Evolutionary conservation across 2,888 invertebrate genomes (phyloP).

Genomic region (Scotopteryx bipunctaria): DNA sequence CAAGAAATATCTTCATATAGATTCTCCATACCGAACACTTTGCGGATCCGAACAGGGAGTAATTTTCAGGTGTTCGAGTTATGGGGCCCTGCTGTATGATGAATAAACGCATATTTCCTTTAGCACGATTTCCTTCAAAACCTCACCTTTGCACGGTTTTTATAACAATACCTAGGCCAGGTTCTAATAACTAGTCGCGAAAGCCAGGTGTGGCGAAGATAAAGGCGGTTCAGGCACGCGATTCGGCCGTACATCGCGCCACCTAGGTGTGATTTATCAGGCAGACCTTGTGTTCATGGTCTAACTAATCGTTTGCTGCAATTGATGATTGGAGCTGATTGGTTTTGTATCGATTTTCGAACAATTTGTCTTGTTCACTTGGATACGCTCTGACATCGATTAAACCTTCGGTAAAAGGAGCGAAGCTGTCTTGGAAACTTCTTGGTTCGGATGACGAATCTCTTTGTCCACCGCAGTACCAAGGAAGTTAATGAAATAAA

Average conservation of each 20-base stretch:
- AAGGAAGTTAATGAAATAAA: too few relatives aligned
- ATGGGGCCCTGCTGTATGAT: too few relatives aligned
- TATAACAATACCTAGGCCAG: slow-evolving; percentile 29
- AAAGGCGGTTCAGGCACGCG: slow-evolving; percentile 36
- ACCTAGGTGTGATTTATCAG: slow-evolving; percentile 36
- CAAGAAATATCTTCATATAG: too few relatives aligned
- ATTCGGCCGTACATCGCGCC: slow-evolving; percentile 52
- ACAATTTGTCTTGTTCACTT: slow-evolving; percentile 4
- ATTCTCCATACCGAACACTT: too few relatives aligned
- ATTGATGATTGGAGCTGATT: slow-evolving; percentile 31
- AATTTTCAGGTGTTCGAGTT: too few relatives aligned
- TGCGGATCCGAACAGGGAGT: too few relatives aligned
- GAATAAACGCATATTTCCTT: too few relatives aligned
- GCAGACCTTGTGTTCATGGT: slow-evolving; percentile 33
- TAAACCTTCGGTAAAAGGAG: too few relatives aligned
- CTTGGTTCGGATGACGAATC: background rate
- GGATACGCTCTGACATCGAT: too few relatives aligned
- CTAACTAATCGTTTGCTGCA: slow-evolving; percentile 30
- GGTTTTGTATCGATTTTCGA: slow-evolving; percentile 18
- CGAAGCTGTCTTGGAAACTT: background rate
- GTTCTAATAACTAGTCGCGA: slow-evolving; percentile 48
- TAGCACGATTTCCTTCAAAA: background rate
- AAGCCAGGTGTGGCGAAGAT: slow-evolving; percentile 64
- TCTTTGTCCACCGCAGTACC: too few relatives aligned
- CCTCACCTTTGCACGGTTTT: slow-evolving; percentile 24